A percentile compares a stretch with the other conserved stretches of the same genome.
These are phyloP conservation scores for Seriola aureovittata DNA, from an alignment of 2,113 vertebrate genomes.

Conservation along the genomic window DNA sequence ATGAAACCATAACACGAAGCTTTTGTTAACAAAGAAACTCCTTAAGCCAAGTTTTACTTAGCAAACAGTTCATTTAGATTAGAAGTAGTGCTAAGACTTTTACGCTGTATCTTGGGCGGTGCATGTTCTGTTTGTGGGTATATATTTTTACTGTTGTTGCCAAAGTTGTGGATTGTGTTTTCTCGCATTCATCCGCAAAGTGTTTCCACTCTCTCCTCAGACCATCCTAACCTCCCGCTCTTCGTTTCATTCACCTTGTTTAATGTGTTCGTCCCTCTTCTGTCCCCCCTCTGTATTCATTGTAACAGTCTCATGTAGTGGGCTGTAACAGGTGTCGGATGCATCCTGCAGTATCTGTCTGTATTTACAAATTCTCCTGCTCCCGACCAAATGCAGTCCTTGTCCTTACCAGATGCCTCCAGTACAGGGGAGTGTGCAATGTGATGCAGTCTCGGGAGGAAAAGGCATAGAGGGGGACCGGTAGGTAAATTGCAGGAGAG, in stretches of 20 bases:
- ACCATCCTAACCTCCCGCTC: background rate
- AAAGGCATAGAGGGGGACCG: conserved; percentile 18
- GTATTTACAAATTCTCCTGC: conserved; percentile 57
- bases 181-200: background rate
- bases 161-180: background rate
- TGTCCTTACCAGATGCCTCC: conserved; percentile 45
- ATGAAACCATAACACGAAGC: background rate
- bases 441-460: conserved; percentile 41
- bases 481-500: conserved; percentile 58
- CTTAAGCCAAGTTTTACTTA: background rate
- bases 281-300: conserved; percentile 9
- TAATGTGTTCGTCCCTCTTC: conserved; percentile 8
- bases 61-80: background rate
- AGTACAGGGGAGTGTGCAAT: conserved; percentile 28
- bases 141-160: background rate
- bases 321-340: conserved; percentile 20
- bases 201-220: background rate
- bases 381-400: conserved; percentile 21
- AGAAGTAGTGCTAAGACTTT: too few relatives aligned
- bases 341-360: conserved; percentile 47
- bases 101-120: background rate
- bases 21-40: background rate
- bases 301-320: conserved; percentile 41
- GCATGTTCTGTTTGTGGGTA: background rate
- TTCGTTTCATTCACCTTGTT: conserved; percentile 14